Evolutionary conservation across 2,888 invertebrate species (phyloP), one percentile per base, ranked within the genome.

Genomic region (Euzetes globulus): DNA sequence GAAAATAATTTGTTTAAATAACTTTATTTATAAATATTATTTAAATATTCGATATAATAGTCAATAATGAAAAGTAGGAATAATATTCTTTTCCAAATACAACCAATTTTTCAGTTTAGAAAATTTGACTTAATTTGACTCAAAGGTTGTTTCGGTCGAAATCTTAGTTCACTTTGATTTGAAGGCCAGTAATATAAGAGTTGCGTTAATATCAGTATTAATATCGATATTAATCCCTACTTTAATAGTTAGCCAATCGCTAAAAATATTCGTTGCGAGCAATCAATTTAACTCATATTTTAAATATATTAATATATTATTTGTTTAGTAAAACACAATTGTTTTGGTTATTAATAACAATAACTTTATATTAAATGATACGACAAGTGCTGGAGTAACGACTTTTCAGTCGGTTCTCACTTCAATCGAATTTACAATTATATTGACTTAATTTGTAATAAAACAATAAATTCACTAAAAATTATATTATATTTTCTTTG

Each of bases 191-290:
- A 41, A 65, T 41, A 65, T 13, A 58, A 27, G 27, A 58, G 58
- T 58, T 58, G 13, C 58, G 58, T 58, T 22, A 58, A 58, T 58
- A 58, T 58, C 22, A 19, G 22, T 15, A 22, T 60, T 60, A 11
- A 27, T 70, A 70, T 65, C 41, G 41, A 65, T 60, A 60, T 60
- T 25, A 70, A 15, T 17, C 70, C 70, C 9, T 41, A n/a, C 17
- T 41, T 33, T 22, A 45, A 45, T 45, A 33, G 41, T 41, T 11
- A 41, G 41, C 41, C 45, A 45, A 68, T 45, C 25, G 37, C 70
- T 70, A 70, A 63, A 33, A 70, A 70, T 70, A 70, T 70, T 70
- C 70, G 47, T 70, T 70, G 70, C 68, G 19, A 70, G 25, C 47
- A 70, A 70, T 70, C 25, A 70, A 70, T 45, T 45, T 37, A 19